Evolutionary conservation across 2,888 invertebrate genomes (phyloP).

Genomic region (Cenopis cana): DNA sequence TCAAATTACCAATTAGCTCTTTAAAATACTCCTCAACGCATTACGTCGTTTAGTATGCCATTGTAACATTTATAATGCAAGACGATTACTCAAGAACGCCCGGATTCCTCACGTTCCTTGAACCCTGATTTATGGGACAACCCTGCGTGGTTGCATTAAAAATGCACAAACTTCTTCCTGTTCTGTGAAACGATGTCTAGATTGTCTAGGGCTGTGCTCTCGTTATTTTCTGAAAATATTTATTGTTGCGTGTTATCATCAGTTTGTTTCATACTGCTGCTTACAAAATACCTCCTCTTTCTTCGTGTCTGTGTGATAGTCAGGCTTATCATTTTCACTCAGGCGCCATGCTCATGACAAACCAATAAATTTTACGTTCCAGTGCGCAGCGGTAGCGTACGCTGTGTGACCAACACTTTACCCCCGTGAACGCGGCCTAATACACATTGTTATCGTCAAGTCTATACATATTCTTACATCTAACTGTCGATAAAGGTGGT

Average conservation of each 20-base stretch:
- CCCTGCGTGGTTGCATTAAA: conserved; percentile 31
- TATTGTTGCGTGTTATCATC: neutral
- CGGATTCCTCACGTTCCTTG: conserved; percentile 29
- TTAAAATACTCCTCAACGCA: conserved; percentile 15
- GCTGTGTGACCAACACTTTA: too few relatives aligned
- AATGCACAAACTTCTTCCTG: conserved; percentile 33
- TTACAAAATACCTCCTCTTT: neutral
- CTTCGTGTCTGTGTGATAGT: neutral
- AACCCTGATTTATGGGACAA: conserved; percentile 30
- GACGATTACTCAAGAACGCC: conserved; percentile 29
- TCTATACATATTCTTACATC: neutral
- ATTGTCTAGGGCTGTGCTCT: conserved; percentile 5
- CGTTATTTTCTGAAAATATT: neutral
- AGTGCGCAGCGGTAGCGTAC: too few relatives aligned
- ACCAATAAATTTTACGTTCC: too few relatives aligned
- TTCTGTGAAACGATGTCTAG: conserved; percentile 6
- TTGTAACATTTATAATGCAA: conserved; percentile 30
- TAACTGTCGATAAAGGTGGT: too few relatives aligned
- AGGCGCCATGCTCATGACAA: too few relatives aligned
- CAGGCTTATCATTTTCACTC: neutral
- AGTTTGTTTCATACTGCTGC: neutral
- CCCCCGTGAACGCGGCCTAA: too few relatives aligned
- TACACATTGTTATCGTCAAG: neutral
- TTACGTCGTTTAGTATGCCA: conserved; percentile 15
- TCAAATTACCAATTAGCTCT: conserved; percentile 12